Conservation (phyloP, 2,888 invertebrate genomes). For the Drosophila meridiana region DNA sequence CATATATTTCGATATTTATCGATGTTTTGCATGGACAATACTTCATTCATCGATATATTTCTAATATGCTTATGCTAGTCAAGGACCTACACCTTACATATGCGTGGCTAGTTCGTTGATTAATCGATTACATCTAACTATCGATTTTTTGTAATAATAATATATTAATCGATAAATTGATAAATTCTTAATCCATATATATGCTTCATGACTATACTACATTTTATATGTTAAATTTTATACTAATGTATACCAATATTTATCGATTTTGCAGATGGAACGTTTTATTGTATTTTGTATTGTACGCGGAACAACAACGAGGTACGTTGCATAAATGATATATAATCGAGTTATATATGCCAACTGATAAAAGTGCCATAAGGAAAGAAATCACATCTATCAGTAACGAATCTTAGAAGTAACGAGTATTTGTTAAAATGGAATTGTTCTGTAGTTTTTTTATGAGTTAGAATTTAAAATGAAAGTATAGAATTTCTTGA, state of each 20-base stretch:
- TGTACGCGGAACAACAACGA: slow-evolving; percentile 33
- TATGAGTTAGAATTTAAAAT: no score
- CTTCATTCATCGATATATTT: not conserved
- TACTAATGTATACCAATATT: not conserved
- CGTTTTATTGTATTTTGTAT: slow-evolving; percentile 62
- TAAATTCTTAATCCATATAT: not conserved
- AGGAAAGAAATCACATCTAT: not conserved
- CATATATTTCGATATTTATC: not conserved
- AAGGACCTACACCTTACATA: no score
- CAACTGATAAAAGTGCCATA: not conserved
- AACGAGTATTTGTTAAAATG: no score
- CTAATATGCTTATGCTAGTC: no score
- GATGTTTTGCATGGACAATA: not conserved
- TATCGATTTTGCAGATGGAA: slow-evolving; percentile 44
- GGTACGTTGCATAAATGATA: slow-evolving; percentile 18
- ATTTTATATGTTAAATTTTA: not conserved
- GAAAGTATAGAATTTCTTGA: no score
- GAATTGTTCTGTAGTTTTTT: no score
- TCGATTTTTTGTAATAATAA: no score
- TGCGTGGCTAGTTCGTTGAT: no score
- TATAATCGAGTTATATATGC: not conserved
- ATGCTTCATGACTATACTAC: no score
- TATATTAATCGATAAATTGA: no score
- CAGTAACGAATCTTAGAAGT: not conserved
- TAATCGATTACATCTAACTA: no score